These are phyloP conservation scores for Nemurella pictetii DNA, from an alignment of 2,888 invertebrate genomes.

Conservation along the genomic window DNA sequence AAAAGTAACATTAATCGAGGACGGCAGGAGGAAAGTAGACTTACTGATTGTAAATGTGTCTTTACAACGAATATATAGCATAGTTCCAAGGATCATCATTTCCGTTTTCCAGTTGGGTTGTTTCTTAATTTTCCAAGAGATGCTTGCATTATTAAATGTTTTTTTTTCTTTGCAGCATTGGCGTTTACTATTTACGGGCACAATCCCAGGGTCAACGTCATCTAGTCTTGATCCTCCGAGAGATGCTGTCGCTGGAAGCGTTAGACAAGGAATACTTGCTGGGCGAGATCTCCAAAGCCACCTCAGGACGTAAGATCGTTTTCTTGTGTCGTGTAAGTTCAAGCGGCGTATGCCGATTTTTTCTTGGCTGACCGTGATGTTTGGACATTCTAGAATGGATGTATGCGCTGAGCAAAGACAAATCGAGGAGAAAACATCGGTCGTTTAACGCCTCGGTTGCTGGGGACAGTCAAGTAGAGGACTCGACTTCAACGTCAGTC, in stretches of 20 bases:
- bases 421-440: neutral
- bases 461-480: neutral
- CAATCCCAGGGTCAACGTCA: slow-evolving; percentile 63
- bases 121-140: too few species aligned
- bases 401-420: neutral
- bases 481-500: neutral
- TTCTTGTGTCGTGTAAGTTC: neutral
- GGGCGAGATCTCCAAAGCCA: slow-evolving; percentile 59
- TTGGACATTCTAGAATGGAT: neutral
- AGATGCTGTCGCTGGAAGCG: slow-evolving; percentile 67
- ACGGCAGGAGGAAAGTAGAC: too few species aligned
- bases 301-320: slow-evolving; percentile 37
- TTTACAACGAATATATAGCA: too few species aligned
- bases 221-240: slow-evolving; percentile 63
- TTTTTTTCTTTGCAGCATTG: slow-evolving; percentile 59
- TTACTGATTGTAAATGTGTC: too few species aligned
- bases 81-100: too few species aligned
- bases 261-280: slow-evolving; percentile 72
- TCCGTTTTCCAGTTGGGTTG: too few species aligned
- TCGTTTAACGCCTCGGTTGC: neutral
- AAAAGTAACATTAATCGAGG: too few species aligned
- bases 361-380: neutral
- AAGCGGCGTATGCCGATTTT: neutral
- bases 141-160: too few species aligned
- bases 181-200: slow-evolving; percentile 66